Percentiles rank a stretch among this genome's conserved stretches.
phyloP scores from a whole-genome alignment of 1,140 invertebrate genomes.

The Nephila pilipes region DNA sequence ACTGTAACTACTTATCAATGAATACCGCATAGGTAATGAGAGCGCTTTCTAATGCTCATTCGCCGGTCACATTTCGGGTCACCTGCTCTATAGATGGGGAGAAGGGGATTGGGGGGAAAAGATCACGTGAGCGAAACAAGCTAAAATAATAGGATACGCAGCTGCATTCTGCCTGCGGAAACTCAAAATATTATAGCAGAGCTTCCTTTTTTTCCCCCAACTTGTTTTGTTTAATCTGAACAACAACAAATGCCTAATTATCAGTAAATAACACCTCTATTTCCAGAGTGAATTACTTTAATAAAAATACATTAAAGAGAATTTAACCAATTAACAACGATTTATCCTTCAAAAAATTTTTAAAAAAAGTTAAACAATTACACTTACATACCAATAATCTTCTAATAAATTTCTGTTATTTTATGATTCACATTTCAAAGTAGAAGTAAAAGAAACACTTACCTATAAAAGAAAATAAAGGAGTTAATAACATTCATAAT shows the following conservation, averaged over 20 bases:
- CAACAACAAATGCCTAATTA: no score
- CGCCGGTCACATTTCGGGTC: slow-evolving; percentile 16
- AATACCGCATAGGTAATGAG: background rate
- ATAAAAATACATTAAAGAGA: no score
- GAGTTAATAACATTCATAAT: background rate
- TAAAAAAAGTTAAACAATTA: background rate
- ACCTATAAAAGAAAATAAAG: background rate
- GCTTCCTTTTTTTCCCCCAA: background rate
- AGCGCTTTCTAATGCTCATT: slow-evolving; percentile 10
- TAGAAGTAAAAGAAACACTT: background rate
- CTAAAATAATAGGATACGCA: slow-evolving; percentile 33
- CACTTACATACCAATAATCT: background rate
- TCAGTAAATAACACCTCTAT: no score
- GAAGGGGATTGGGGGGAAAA: background rate
- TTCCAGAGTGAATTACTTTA: no score
- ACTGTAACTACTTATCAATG: background rate
- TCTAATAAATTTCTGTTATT: background rate
- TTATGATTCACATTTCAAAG: background rate
- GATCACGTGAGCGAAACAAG: slow-evolving; percentile 29
- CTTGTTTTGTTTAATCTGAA: background rate
- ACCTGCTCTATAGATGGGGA: slow-evolving; percentile 1
- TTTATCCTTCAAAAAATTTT: background rate
- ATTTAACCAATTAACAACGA: no score
- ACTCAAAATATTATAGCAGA: background rate
- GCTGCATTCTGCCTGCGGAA: background rate